Conservation (phyloP, 2,888 invertebrate genomes). For the Liopterus haemorrhoidalis region DNA sequence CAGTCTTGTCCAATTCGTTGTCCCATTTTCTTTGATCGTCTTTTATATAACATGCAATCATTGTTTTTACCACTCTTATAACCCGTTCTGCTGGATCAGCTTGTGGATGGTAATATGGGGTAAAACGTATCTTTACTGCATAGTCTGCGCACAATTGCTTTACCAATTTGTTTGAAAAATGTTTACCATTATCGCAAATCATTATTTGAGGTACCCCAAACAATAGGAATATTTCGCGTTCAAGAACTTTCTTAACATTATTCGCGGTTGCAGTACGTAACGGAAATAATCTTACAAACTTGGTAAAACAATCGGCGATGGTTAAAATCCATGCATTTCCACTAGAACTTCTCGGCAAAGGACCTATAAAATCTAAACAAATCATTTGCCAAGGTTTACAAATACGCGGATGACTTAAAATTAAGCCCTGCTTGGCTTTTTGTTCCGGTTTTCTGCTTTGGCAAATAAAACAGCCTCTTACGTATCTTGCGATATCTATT, state of each 20-base stretch:
- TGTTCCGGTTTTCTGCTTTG: slow-evolving; percentile 9
- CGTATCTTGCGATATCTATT: slow-evolving; percentile 6
- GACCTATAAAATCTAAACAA: slow-evolving; percentile 26
- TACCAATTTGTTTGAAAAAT: slow-evolving; percentile 19
- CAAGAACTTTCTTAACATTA: slow-evolving; percentile 11
- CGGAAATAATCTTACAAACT: slow-evolving; percentile 15
- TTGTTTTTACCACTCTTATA: slow-evolving; percentile 34
- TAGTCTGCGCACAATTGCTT: slow-evolving; percentile 18
- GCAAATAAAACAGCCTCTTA: slow-evolving; percentile 8
- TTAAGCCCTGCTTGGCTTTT: slow-evolving; percentile 15
- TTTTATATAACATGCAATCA: slow-evolving; percentile 31
- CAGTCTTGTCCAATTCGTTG: slow-evolving; percentile 29
- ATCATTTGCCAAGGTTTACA: slow-evolving; percentile 25
- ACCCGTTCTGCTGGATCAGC: slow-evolving; percentile 37
- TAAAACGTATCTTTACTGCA: slow-evolving; percentile 26
- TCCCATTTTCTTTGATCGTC: slow-evolving; percentile 33
- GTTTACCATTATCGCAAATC: slow-evolving; percentile 30
- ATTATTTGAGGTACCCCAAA: slow-evolving; percentile 30
- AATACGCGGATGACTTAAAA: slow-evolving; percentile 10
- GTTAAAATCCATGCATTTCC: slow-evolving; percentile 21
- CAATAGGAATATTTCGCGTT: slow-evolving; percentile 24
- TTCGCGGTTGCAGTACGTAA: slow-evolving; percentile 15
- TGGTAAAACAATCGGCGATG: slow-evolving; percentile 22
- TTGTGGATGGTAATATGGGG: slow-evolving; percentile 35
- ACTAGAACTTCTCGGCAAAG: slow-evolving; percentile 13